phyloP scores from a whole-genome alignment of 2,797 vertebrate genomes.

The Sebastes minor region DNA sequence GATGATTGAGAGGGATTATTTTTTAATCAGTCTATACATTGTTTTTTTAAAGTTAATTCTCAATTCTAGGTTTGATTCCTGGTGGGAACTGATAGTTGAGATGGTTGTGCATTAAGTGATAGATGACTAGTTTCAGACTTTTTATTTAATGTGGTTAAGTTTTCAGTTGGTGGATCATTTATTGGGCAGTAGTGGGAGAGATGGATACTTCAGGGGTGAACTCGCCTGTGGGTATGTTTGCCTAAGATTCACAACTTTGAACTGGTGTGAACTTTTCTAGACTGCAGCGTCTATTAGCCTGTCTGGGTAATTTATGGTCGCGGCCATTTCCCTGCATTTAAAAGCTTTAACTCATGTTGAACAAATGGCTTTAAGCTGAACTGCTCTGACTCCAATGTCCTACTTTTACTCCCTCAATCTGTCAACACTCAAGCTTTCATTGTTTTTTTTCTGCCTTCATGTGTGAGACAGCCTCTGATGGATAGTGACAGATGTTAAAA shows the following conservation, averaged over 20 bases:
- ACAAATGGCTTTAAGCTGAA: conserved; percentile 32
- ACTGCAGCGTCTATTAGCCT: neutral
- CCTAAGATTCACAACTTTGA: conserved; percentile 10
- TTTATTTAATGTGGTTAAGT: neutral
- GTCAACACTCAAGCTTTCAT: neutral
- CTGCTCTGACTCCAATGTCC: neutral
- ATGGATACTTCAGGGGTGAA: neutral
- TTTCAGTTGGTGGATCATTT: neutral
- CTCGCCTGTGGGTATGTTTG: neutral
- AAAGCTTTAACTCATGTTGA: conserved; percentile 1
- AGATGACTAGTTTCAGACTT: neutral
- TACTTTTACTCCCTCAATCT: neutral
- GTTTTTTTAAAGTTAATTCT: too few relatives aligned
- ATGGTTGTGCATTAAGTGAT: neutral
- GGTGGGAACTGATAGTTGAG: neutral
- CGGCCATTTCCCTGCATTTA: conserved; percentile 13
- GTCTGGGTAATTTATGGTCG: conserved; percentile 38
- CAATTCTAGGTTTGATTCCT: neutral
- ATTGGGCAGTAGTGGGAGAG: neutral
- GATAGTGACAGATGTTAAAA: neutral
- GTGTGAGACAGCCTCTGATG: neutral
- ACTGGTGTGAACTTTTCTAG: conserved; percentile 17
- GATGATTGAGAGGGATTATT: too few relatives aligned
- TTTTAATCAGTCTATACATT: too few relatives aligned
- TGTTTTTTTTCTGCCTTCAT: neutral